A percentile compares a stretch with the other conserved stretches of the same genome.
Evolutionary conservation across 2,113 vertebrate species (phyloP).

Genomic region (Naja naja): DNA sequence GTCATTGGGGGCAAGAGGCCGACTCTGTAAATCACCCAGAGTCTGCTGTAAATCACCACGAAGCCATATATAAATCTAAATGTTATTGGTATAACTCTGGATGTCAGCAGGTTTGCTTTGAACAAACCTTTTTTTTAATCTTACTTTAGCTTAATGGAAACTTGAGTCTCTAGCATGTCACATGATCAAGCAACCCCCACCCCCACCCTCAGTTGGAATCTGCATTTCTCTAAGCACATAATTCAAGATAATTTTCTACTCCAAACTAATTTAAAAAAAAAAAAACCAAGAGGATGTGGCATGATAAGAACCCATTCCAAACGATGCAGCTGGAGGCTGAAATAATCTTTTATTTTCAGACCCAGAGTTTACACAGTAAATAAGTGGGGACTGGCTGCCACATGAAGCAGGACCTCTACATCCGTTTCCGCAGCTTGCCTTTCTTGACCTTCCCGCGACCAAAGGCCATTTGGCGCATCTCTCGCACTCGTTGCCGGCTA

Average conservation of each 20-base stretch:
- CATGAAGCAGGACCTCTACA: conserved; percentile 65
- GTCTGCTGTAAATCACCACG: no score
- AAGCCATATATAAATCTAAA: no score
- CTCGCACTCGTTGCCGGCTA: conserved; percentile 70
- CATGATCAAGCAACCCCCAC: neutral
- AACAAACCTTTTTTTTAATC: no score
- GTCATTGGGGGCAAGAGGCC: no score
- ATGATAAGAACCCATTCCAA: neutral
- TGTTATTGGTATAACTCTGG: no score
- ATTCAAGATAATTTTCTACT: neutral
- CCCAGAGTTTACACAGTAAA: accelerated
- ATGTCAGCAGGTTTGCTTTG: no score
- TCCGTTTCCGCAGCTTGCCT: conserved; percentile 86
- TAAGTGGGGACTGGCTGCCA: accelerated
- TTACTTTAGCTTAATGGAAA: neutral
- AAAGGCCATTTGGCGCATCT: conserved; percentile 83
- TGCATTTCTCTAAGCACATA: neutral
- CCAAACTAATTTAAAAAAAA: neutral
- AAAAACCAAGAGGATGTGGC: neutral
- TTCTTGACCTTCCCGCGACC: conserved; percentile 79
- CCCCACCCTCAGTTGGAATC: neutral
- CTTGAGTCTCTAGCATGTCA: neutral
- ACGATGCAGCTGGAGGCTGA: accelerated
- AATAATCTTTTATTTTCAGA: neutral
- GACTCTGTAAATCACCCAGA: no score